These are phyloP conservation scores for Paguma larvata DNA, from an alignment of 2,797 vertebrate genomes.

Conservation along the genomic window DNA sequence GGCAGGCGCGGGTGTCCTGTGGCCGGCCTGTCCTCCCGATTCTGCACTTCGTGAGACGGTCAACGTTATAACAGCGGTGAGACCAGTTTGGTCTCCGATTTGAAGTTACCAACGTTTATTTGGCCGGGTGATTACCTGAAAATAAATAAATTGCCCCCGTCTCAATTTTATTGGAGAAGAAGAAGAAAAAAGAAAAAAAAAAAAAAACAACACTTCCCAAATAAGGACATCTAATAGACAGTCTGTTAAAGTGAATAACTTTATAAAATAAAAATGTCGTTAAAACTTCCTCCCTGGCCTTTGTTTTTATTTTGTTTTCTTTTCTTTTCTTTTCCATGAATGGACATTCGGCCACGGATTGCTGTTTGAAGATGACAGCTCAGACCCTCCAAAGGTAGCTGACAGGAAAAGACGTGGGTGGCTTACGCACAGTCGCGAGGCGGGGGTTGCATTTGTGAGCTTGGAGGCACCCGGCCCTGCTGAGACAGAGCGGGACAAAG, in stretches of 20 bases:
- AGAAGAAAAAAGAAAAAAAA: too few species aligned
- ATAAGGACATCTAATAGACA: background rate
- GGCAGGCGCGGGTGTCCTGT: fast-evolving
- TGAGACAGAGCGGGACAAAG: background rate
- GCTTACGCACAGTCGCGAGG: background rate
- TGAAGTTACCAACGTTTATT: background rate
- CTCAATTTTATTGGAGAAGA: background rate
- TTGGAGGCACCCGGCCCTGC: fast-evolving
- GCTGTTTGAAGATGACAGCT: background rate
- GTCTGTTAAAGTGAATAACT: background rate
- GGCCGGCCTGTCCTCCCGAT: fast-evolving
- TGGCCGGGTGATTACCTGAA: background rate
- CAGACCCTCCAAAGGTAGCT: background rate
- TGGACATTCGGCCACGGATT: too few species aligned
- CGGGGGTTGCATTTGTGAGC: background rate
- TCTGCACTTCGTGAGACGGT: fast-evolving
- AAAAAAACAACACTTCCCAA: background rate
- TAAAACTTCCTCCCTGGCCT: background rate
- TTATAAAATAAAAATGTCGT: background rate
- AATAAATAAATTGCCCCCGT: background rate
- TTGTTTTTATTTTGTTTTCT: background rate
- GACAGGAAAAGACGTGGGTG: background rate
- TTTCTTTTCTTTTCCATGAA: background rate
- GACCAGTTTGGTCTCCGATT: background rate
- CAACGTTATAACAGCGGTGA: background rate